A percentile compares a stretch with the other conserved stretches of the same genome.
Evolutionary conservation across 2,797 vertebrate genomes (phyloP).

Genomic region (Betta splendens): DNA sequence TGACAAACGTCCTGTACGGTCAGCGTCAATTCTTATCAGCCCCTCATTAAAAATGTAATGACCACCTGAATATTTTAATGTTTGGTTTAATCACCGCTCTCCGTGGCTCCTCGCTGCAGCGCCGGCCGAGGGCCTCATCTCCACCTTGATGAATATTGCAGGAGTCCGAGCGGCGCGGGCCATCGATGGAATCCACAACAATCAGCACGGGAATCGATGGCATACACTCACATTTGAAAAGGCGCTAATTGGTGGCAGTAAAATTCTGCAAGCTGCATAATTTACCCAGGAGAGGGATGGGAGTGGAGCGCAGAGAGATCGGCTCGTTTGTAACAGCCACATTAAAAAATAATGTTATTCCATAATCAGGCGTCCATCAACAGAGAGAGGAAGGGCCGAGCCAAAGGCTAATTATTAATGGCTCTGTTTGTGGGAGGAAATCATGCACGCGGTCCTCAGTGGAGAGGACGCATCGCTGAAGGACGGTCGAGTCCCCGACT

Average conservation of each 20-base stretch:
- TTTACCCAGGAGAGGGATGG: slow-evolving; percentile 56
- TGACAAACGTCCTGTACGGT: slow-evolving; percentile 72
- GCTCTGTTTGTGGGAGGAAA: slow-evolving; percentile 30
- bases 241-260: slow-evolving; percentile 71
- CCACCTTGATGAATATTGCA: slow-evolving; percentile 80
- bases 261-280: slow-evolving; percentile 65
- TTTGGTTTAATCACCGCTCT: slow-evolving; percentile 73
- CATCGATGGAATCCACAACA: slow-evolving; percentile 67
- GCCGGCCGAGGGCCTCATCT: slow-evolving; percentile 46
- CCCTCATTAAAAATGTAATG: slow-evolving; percentile 80
- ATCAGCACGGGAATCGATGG: slow-evolving; percentile 73
- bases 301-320: slow-evolving; percentile 27
- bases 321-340: slow-evolving; percentile 55
- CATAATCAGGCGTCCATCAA: slow-evolving; percentile 48
- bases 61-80: slow-evolving; percentile 83
- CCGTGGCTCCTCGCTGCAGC: slow-evolving; percentile 40
- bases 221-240: slow-evolving; percentile 67
- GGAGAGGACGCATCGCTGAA: slow-evolving; percentile 25
- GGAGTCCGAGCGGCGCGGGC: slow-evolving; percentile 56
- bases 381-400: slow-evolving; percentile 34
- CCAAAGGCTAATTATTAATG: slow-evolving; percentile 46
- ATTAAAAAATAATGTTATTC: slow-evolving; percentile 46
- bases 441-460: slow-evolving; percentile 26
- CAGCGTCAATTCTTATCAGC: slow-evolving; percentile 72
- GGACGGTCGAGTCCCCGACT: slow-evolving; percentile 9